These are phyloP conservation scores for Trogon melanurus DNA, from an alignment of 2,113 vertebrate species.

Conservation along the genomic window DNA sequence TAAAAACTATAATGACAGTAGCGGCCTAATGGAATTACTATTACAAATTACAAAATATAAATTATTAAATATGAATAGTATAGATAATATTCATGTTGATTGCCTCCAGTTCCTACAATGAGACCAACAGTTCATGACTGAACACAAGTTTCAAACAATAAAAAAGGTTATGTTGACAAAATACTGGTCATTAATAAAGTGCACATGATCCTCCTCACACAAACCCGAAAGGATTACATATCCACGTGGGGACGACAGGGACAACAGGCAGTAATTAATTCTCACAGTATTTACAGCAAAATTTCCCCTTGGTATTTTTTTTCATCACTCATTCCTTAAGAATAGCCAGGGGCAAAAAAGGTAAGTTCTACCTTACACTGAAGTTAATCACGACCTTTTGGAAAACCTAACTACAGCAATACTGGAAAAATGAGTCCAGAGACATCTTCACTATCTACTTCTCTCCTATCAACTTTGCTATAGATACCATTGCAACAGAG, in stretches of 20 bases:
- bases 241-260: not conserved
- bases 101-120: not conserved
- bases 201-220: not conserved
- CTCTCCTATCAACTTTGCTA: slow-evolving; percentile 43
- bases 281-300: not conserved
- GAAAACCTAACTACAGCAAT: not conserved
- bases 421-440: slow-evolving; percentile 13
- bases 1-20: not conserved
- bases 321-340: not conserved
- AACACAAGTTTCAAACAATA: not conserved
- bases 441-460: slow-evolving; percentile 44
- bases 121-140: not conserved
- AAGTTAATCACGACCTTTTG: not conserved
- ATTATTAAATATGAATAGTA: not conserved
- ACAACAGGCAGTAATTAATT: not conserved
- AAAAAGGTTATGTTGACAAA: not conserved
- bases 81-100: not conserved
- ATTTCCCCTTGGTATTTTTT: not conserved
- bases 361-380: not conserved
- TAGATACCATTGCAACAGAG: slow-evolving; percentile 63
- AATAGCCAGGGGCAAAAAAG: not conserved
- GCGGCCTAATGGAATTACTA: not conserved
- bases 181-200: not conserved
- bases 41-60: not conserved
- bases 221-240: not conserved